Evolutionary conservation across 2,113 vertebrate species (phyloP), one percentile per base, ranked within the genome.

Genomic region (Notothenia coriiceps): DNA sequence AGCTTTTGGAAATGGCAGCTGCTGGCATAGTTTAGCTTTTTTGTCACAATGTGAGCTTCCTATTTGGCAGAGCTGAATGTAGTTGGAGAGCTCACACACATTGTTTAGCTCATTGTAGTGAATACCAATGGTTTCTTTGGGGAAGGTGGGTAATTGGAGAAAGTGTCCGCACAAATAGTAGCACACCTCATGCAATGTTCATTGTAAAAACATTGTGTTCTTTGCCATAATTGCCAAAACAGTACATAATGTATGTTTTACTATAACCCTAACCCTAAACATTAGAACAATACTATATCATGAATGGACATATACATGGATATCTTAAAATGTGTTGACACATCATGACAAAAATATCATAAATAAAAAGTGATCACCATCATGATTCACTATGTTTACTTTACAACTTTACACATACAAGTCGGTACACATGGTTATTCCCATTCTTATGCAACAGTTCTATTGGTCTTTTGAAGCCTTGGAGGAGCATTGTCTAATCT

Each of bases 21-120:
- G 78, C 79, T 91, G 89, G 88, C 86, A 85, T 80, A 87, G 87
- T 84, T 91, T 79, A 10, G 70, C 65, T 84, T 74, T 77, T 76
- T 83, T 88, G 88, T 91, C 86, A 89, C 85, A 88, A 89, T 85
- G 77, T 69, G 71, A 86, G 83, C 89, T 90, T 89, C 86, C 85
- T 91, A 71, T 79, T 86, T 92, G 86, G 86, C 89, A 82, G 61
- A 0, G 54, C 54, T 74, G 75, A n/a, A 76, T 40, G 76, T 83
- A 77, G 89, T 77, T 93, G 83, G 78, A 88, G 86, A 85, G 79
- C 68, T 25, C 82, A 90, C 60, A 13, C 70, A 60, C 83, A 81
- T 80, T 44, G 29, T 57, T 55, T 47, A 74, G 69, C 66, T 59
- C 9, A 35, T 70, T 74, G 50, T 54, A 54, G 60, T 70, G 43